Base-by-base conservation (phyloP, 92 coral and sea anemone genomes). In the Pocillopora grandis region DNA sequence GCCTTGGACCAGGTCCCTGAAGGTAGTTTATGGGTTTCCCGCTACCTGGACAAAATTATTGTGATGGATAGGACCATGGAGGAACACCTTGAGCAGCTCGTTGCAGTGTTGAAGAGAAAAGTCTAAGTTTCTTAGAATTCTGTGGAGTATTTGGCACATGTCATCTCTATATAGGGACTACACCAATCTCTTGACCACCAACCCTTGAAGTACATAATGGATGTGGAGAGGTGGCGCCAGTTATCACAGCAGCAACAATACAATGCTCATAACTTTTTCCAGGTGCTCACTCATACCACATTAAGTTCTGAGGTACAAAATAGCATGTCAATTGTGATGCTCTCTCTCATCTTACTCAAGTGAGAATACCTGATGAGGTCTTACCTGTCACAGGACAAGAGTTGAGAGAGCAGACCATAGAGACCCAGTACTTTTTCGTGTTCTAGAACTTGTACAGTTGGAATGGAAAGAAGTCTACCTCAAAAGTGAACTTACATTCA, bases 1-100 rank as follows among this genome's bases (percentile, higher is more conserved):
- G 71, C 93, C 12, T 89, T 89, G 89, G 93, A 89, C 27, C 91
- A 87, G 67, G 77, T 92, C 7, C 76, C 89, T 15, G 83, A 83
- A 63, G 91, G 93, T 9, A 70, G 89, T 31, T 55, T 59, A 9
- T 66, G 84, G 10, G 85, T 72, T 48, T 86, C 80, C 61, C 83
- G 90, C 69, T 76, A 78, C 27, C 52, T 91, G 2, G 95, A 91
- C 70, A 88, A 91, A 66, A 91, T 89, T 20, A 77, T 92, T 20
- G 74, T 92, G 9, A 85, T 88, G 8, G 92, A 90, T 6, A 31
- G 33, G 76, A 79, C 59, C 17, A 58, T 36, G 42, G 86, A 52
- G 48, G 91, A 90, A 75, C 91, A 87, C 72, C 74, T 90, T 8
- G 78, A 79, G 71, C 64, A 62, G 27, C 66, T 89, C 31, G 88